These are phyloP conservation scores for Dasysyrphus albostriatus DNA, from an alignment of 2,888 invertebrate species.

Conservation along the genomic window DNA sequence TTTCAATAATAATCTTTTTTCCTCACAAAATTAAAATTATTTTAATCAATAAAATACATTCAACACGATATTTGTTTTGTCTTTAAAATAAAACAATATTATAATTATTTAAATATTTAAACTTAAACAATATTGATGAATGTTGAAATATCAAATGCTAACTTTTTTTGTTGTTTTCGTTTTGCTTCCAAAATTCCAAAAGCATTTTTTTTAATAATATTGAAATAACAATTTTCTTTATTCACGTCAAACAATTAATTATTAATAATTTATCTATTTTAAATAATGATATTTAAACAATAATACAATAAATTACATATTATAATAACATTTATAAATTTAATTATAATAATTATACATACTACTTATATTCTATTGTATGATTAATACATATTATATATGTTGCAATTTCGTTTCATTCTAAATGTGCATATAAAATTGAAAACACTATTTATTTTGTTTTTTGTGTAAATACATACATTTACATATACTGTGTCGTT, in stretches of 20 bases:
- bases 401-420: conserved; percentile 70
- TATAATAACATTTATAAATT: conserved; percentile 65
- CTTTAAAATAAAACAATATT: conserved; percentile 41
- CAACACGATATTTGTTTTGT: conserved; percentile 32
- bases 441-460: conserved; percentile 70
- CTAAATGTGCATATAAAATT: conserved; percentile 76
- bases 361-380: conserved; percentile 60
- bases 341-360: conserved; percentile 49
- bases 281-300: conserved; percentile 21
- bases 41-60: conserved; percentile 55
- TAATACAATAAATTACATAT: conserved; percentile 60
- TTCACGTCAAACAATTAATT: conserved; percentile 52
- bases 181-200: conserved; percentile 36
- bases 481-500: conserved; percentile 48
- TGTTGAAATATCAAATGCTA: conserved; percentile 62
- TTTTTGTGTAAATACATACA: conserved; percentile 53
- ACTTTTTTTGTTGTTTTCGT: conserved; percentile 15
- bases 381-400: conserved; percentile 55
- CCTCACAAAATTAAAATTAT: conserved; percentile 57
- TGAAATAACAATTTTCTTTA: conserved; percentile 57
- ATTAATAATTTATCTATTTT: conserved; percentile 21
- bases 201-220: conserved; percentile 45
- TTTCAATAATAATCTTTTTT: conserved; percentile 67
- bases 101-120: neutral
- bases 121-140: conserved; percentile 40